Base-by-base conservation (phyloP, 2,888 invertebrate species). In the Lapara coniferarum region DNA sequence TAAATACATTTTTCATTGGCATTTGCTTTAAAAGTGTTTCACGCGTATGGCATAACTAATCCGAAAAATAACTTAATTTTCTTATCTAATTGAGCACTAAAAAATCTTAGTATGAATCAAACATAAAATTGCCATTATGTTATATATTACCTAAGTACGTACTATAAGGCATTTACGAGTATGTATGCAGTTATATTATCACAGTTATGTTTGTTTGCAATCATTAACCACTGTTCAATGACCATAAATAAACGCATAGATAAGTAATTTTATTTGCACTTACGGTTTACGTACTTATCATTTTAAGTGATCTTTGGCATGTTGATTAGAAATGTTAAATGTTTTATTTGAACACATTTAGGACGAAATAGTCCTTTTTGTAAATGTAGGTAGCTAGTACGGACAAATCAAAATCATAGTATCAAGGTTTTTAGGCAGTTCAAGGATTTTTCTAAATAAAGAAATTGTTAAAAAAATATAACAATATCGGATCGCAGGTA, bases 301-400 rank as follows among this genome's bases (percentile, higher is more conserved):
- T 69, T 19, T 59, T 53, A 37, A 37, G 16, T 63, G 59, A 52
- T 69, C 59, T 52, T 68, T 69, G 68, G 59, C 68, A 55, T 19
- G 55, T 55, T 55, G 16, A 25, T 25, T 25, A 56, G 37, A 37
- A 37, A 37, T 37, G 8, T 7, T 37, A 37, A 37, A 2, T 7
- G 37, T 37, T 37, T 37, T 37, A 8, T 37, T 37, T 4, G 37
- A 8, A 37, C 8, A 37, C 8, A 37, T 37, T 37, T 2, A 37
- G 37, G 8, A 37, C 37, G 5, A 37, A 25, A 25, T 25, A 25
- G 25, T 25, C 25, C 1, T 25, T 25, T 25, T 25, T 25, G 25
- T 25, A 25, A 2, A 2, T 25, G 25, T 25, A 25, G 25, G 25
- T 1, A 25, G 2, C 25, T 25, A 25, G 25, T 25, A 25, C 25